Percentiles rank a stretch among this genome's conserved stretches.
These are phyloP conservation scores for Sorex maritimensis DNA, from an alignment of 2,797 vertebrate genomes.

Conservation along the genomic window DNA sequence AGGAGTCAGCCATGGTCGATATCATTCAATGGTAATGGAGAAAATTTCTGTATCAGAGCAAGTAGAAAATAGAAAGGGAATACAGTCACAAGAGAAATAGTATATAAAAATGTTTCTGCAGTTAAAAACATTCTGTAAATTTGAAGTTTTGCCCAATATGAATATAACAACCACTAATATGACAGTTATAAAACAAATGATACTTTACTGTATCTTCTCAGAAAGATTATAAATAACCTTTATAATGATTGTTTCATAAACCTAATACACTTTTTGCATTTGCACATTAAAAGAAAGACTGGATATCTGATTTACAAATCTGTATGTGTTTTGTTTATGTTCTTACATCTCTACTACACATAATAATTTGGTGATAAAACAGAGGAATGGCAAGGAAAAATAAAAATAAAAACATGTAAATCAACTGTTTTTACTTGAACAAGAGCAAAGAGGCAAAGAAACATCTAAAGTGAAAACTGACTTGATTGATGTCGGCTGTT, in stretches of 20 bases:
- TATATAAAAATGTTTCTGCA: conserved; percentile 13
- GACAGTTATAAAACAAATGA: background rate
- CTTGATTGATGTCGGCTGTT: conserved; percentile 10
- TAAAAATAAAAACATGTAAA: background rate
- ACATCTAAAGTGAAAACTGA: background rate
- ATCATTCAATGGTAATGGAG: background rate
- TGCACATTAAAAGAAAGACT: conserved; percentile 14
- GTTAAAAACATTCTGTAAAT: conserved; percentile 29
- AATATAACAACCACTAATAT: background rate
- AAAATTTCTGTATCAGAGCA: background rate
- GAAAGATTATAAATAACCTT: background rate
- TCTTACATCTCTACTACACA: background rate
- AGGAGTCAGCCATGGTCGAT: background rate
- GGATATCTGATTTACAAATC: conserved; percentile 29
- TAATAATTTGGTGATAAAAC: conserved; percentile 7
- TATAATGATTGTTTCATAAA: conserved; percentile 39
- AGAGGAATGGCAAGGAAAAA: background rate
- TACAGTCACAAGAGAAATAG: conserved; percentile 1
- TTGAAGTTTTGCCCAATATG: conserved; percentile 32
- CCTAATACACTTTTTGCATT: conserved; percentile 30
- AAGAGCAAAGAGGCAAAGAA: background rate
- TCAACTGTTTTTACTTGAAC: background rate
- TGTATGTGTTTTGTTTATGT: conserved; percentile 4
- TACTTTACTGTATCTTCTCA: background rate
- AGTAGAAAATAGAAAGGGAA: background rate